phyloP scores from a whole-genome alignment of 2,888 invertebrate species.

The Luffia ferchaultella region DNA sequence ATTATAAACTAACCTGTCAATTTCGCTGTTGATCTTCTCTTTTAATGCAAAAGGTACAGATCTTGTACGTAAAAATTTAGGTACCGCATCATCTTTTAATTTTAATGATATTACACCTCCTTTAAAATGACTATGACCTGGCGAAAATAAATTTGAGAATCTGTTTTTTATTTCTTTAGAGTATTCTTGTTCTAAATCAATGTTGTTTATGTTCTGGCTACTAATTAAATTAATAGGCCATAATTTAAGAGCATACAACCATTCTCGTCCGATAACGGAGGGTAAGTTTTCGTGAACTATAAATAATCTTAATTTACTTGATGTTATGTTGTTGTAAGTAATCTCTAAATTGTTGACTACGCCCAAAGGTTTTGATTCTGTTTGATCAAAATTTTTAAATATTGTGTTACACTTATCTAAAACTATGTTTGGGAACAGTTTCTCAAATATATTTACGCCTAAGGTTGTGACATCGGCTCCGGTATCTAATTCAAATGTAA shows the following conservation, averaged over 20 bases:
- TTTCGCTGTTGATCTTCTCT: conserved; percentile 5
- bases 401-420: neutral
- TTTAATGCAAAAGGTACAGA: conserved; percentile 8
- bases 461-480: conserved; percentile 7
- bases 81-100: neutral
- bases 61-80: neutral
- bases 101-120: conserved; percentile 6
- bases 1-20: conserved; percentile 1
- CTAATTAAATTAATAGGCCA: neutral
- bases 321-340: neutral
- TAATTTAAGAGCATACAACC: conserved; percentile 2
- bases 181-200: neutral
- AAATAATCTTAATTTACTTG: neutral
- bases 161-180: neutral
- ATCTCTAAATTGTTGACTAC: conserved; percentile 1
- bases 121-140: conserved; percentile 7
- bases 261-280: neutral
- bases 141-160: conserved; percentile 5
- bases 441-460: neutral
- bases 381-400: conserved; percentile 7
- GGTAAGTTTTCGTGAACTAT: neutral
- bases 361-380: conserved; percentile 2
- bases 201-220: neutral
- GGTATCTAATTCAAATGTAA: conserved; percentile 9
- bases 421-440: neutral